Evolutionary conservation across 2,888 invertebrate genomes (phyloP).

Genomic region (Pachliopta kotzebuea): DNA sequence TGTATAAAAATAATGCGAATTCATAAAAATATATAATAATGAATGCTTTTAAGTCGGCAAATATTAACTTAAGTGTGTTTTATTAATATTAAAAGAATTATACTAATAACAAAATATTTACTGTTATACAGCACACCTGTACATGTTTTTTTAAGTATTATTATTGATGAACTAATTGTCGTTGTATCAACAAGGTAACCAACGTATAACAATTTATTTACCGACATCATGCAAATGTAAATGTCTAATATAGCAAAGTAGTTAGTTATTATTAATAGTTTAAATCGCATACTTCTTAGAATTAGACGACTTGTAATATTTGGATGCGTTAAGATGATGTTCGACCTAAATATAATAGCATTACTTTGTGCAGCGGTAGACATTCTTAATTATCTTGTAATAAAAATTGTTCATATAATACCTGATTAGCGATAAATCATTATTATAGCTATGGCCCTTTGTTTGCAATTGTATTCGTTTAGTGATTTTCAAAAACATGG

Average conservation of each 20-base stretch:
- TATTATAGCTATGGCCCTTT: no score
- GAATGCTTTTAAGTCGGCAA: not conserved
- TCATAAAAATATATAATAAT: not conserved
- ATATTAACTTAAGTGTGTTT: constrained; percentile 2
- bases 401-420: no score
- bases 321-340: no score
- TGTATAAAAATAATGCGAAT: not conserved
- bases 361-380: no score
- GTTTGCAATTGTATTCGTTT: no score
- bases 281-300: not conserved
- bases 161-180: not conserved
- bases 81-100: not conserved
- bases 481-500: not conserved
- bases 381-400: no score
- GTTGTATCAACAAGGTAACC: not conserved
- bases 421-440: no score
- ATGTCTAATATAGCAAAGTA: constrained; percentile 5
- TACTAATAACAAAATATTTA: constrained; percentile 3
- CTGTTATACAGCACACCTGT: constrained; percentile 3
- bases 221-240: constrained; percentile 10
- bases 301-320: no score
- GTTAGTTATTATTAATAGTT: not conserved
- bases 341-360: no score
- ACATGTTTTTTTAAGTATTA: constrained; percentile 8
- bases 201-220: constrained; percentile 4